Base-by-base conservation (phyloP, 2,797 vertebrate species). In the Harpagifer antarcticus region DNA sequence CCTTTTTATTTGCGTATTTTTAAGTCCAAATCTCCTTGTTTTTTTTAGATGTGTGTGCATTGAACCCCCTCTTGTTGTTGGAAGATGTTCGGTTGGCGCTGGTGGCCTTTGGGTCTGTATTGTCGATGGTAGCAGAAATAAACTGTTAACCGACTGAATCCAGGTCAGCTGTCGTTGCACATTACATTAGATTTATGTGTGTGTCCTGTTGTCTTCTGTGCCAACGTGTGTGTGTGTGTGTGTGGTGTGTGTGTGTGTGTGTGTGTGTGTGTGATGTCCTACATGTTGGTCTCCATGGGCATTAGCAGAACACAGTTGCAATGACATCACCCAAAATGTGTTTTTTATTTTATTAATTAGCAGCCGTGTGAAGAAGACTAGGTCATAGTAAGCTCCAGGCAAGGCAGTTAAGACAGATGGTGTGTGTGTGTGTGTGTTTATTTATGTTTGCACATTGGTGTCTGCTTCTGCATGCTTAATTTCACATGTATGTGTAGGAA, bases 81-180 rank as follows among this genome's bases (percentile, higher is more conserved):
- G 59, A 70, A n/a, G 62, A 62, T 68, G 60, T 52, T 52, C 47
- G 47, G 16, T 3, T 27, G 3, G 23, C 23, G 23, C 23, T 72
- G 65, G 65, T 11, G 19, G 62, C 74, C 64, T 65, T 45, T 54
- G 57, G 81, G 69, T 57, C 75, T 69, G 75, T 42, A 50, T 75
- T 67, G 72, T 78, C 82, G 84, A 78, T 83, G 81, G 71, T 40
- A 60, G 67, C 73, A 69, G 79, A 74, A 86, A 87, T 84, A 72
- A 76, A 78, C 57, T 54, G 75, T 85, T 40, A 59, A 80, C 76
- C 68, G 65, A 50, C 78, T 83, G 79, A 89, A 90, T 89, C 60
- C 86, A 90, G 88, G 88, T 91, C 89, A 92, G 81, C 87, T 89
- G 88, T 90, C 91, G 78, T 67, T 65, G 57, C 48, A 50, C 68